Base-by-base conservation (phyloP, 2,113 vertebrate species). In the Plecturocebus donacophilus region DNA sequence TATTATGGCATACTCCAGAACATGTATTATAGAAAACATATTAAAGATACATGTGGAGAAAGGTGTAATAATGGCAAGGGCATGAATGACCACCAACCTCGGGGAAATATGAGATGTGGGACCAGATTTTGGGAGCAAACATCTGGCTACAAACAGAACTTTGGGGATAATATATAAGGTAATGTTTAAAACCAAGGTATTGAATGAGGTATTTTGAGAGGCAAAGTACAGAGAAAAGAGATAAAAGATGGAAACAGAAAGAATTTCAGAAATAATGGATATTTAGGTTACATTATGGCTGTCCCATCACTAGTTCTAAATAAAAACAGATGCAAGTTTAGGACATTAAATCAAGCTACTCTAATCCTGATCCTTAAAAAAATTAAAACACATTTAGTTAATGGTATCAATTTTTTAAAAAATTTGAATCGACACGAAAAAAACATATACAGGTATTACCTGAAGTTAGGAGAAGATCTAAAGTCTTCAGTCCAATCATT, bases 381-480 rank as follows among this genome's bases (percentile, higher is more conserved):
- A 86, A 5, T n/a, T 21, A 61, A 40, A 93, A 86, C 17, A 66
- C 1, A 77, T 47, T 84, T 81, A 71, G 17, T 40, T 38, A 87
- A 80, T 61, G 25, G 2, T 2, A 77, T 76, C 10, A 86, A 88
- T 17, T 61, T 30, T 42, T 87, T 89, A 86, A 47, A 38, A 38
- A 75, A 42, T 16, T 61, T 75, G 14, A 71, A 20, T 84, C 66
- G 86, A 73, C 42, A 95, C 83, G 68, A 86, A 96, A 97, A 52
- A 97, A 52, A 77, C 68, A 97, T 12, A 3, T 14, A 13, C 27
- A 3, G 94, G 27, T 35, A 90, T 30, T 99, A 99, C 99, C 99
- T 99, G 99, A 99, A 95, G 94, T 98, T 49, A 99, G 99, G 25
- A 99, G 99, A 1, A 99, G 98, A 58, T 99, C 99, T 98, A 99